These are phyloP conservation scores for Phrynocephalus versicolor DNA, from an alignment of 2,113 vertebrate genomes.

Conservation along the genomic window DNA sequence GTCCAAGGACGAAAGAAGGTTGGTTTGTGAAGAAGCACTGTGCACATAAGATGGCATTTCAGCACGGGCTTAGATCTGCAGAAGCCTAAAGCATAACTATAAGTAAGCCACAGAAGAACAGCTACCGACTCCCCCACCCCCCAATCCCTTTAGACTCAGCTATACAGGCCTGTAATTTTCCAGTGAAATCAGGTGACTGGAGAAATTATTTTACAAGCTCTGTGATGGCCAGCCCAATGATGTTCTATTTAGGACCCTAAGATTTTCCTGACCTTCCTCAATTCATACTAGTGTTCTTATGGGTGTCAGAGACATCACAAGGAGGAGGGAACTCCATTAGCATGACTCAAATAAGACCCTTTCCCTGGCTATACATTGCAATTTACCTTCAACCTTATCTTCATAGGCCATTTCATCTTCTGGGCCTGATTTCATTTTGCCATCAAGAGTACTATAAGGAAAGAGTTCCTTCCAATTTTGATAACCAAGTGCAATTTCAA, in stretches of 20 bases:
- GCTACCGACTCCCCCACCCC: neutral
- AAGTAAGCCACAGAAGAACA: neutral
- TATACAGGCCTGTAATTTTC: neutral
- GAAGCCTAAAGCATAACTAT: neutral
- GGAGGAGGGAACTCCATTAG: slow-evolving; percentile 25
- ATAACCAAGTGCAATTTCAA: slow-evolving; percentile 29
- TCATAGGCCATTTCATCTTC: slow-evolving; percentile 34
- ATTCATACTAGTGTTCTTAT: slow-evolving; percentile 30
- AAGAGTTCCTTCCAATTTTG: slow-evolving; percentile 15
- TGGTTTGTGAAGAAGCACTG: neutral
- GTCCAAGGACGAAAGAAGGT: slow-evolving; percentile 9
- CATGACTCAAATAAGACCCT: slow-evolving; percentile 33
- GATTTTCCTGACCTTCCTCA: slow-evolving; percentile 15
- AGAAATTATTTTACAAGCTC: neutral
- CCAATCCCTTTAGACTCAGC: neutral
- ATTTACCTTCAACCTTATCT: slow-evolving; percentile 47
- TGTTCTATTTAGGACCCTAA: neutral
- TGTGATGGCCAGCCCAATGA: neutral
- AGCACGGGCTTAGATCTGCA: neutral
- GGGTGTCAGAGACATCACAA: slow-evolving; percentile 10
- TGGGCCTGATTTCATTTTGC: slow-evolving; percentile 49
- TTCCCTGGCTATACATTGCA: slow-evolving; percentile 45
- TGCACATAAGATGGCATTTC: neutral
- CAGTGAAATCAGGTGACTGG: neutral
- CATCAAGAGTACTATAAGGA: slow-evolving; percentile 23